Evolutionary conservation across 1,140 invertebrate species (phyloP).

Genomic region (Drosophila malerkotliana): DNA sequence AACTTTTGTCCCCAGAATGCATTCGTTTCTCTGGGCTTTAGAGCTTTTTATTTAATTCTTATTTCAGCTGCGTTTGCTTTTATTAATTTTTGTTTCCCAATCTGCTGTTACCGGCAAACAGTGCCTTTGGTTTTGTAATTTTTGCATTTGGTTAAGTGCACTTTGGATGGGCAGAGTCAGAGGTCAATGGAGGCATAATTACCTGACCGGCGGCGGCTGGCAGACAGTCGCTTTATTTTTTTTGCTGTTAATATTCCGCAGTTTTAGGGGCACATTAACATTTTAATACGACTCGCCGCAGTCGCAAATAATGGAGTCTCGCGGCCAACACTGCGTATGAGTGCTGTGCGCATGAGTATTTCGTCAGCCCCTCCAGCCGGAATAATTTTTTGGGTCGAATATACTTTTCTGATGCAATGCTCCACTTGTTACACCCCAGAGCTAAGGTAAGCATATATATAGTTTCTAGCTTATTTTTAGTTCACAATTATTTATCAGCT

Average conservation of each 20-base stretch:
- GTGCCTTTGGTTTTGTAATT: too few relatives aligned
- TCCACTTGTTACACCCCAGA: too few relatives aligned
- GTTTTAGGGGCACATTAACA: conserved; percentile 72
- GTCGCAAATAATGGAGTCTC: conserved; percentile 62
- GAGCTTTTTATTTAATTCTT: not conserved
- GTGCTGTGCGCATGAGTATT: conserved; percentile 50
- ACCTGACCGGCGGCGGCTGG: conserved; percentile 27
- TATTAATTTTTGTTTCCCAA: conserved; percentile 38
- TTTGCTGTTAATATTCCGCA: conserved; percentile 60
- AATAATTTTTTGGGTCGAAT: not conserved
- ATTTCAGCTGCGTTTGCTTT: conserved; percentile 18
- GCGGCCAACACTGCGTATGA: conserved; percentile 65
- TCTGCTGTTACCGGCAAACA: not conserved
- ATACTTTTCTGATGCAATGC: not conserved
- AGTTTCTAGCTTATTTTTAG: too few relatives aligned
- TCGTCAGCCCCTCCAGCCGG: conserved; percentile 49
- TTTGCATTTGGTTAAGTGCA: conserved; percentile 72
- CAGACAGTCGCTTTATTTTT: conserved; percentile 2
- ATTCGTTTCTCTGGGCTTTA: not conserved
- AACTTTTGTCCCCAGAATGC: not conserved
- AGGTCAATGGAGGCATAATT: conserved; percentile 76
- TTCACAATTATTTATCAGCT: not conserved
- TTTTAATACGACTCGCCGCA: conserved; percentile 68
- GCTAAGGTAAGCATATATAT: too few relatives aligned
- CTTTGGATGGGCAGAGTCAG: conserved; percentile 56